Evolutionary conservation across 2,113 vertebrate species (phyloP).

Genomic region (Austrofundulus limnaeus): DNA sequence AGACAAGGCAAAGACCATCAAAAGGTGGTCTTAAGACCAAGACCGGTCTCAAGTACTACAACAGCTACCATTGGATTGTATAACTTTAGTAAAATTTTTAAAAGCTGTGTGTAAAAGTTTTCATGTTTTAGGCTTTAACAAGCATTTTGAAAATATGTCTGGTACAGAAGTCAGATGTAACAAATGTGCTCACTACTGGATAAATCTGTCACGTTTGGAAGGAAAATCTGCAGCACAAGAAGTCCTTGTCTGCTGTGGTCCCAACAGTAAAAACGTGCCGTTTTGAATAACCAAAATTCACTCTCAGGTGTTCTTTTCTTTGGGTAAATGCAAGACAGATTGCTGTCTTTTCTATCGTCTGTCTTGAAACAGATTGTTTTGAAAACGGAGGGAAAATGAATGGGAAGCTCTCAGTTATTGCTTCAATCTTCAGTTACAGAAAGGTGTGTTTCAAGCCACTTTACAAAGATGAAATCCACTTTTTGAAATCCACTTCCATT

Average conservation of each 20-base stretch:
- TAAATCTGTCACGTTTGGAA: background rate
- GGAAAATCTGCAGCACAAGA: background rate
- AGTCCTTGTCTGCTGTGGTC: background rate
- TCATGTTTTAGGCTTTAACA: background rate
- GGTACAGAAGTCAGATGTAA: background rate
- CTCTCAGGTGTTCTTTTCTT: background rate
- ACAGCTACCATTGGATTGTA: too few species aligned
- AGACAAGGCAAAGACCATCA: too few species aligned
- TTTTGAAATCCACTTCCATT: background rate
- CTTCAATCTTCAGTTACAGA: background rate
- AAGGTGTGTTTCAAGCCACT: background rate
- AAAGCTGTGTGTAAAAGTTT: too few species aligned
- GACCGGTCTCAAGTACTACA: too few species aligned
- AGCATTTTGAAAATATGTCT: background rate
- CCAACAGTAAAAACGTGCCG: background rate
- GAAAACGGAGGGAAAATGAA: background rate
- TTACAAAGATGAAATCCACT: background rate
- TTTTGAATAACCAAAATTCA: background rate
- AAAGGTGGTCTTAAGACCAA: too few species aligned
- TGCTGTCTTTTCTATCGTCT: background rate
- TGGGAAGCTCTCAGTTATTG: background rate
- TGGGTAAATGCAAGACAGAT: background rate
- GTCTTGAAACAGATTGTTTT: background rate
- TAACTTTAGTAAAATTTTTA: too few species aligned
- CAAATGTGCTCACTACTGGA: background rate